Evolutionary conservation across 2,888 invertebrate species (phyloP).

Genomic region (Hymenopus coronatus): DNA sequence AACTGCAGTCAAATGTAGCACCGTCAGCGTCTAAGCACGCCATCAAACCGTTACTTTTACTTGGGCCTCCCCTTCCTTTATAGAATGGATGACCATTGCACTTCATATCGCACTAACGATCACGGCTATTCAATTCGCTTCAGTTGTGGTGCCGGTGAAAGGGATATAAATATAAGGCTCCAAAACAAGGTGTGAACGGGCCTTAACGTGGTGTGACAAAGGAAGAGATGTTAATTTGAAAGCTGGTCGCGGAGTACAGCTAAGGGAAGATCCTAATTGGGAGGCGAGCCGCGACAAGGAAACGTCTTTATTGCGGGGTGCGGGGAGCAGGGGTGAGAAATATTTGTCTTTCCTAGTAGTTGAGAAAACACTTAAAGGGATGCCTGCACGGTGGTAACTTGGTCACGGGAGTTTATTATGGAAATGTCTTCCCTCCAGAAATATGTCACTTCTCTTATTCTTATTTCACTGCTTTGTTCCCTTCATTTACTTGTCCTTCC

Average conservation of each 20-base stretch:
- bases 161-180: too few relatives aligned
- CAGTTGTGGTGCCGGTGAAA: too few relatives aligned
- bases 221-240: not conserved
- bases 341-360: not conserved
- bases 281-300: not conserved
- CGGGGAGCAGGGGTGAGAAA: not conserved
- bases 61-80: too few relatives aligned
- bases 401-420: not conserved
- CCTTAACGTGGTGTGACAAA: not conserved
- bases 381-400: not conserved
- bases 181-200: not conserved
- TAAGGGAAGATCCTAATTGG: not conserved
- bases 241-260: not conserved
- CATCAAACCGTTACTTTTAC: too few relatives aligned
- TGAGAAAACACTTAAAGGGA: not conserved
- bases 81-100: too few relatives aligned
- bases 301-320: not conserved
- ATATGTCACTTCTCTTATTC: not conserved
- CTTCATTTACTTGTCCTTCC: not conserved
- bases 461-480: not conserved
- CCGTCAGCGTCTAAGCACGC: too few relatives aligned
- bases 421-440: not conserved
- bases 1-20: too few relatives aligned
- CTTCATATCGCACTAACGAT: too few relatives aligned
- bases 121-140: too few relatives aligned